Conservation (phyloP, 2,888 invertebrate species). For the Linnaemya tessellans region DNA sequence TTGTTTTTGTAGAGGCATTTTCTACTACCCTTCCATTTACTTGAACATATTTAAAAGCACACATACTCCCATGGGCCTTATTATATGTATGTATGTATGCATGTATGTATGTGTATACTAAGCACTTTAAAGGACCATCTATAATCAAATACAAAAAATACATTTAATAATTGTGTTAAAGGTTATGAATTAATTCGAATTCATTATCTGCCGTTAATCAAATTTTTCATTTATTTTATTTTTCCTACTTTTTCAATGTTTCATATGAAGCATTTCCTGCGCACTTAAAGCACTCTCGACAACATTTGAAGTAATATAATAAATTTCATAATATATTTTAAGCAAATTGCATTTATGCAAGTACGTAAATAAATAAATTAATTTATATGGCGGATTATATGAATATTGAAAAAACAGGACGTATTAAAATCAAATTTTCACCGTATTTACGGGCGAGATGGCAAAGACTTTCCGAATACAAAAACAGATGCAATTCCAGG, state of each 20-base stretch:
- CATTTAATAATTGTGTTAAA: not conserved
- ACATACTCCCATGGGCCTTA: no score
- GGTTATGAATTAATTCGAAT: slow-evolving; percentile 17
- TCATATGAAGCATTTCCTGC: not conserved
- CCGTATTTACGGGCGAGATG: slow-evolving; percentile 7
- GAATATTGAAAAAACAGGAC: slow-evolving; percentile 1
- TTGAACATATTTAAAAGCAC: no score
- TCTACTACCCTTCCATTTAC: no score
- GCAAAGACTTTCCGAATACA: no score
- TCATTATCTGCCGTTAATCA: slow-evolving; percentile 44
- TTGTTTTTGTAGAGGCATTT: no score
- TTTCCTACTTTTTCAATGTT: not conserved
- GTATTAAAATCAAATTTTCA: slow-evolving; percentile 16
- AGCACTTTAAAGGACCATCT: no score
- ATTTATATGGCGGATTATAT: slow-evolving; percentile 25
- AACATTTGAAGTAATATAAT: slow-evolving; percentile 25
- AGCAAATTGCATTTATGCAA: not conserved
- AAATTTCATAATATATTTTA: slow-evolving; percentile 9
- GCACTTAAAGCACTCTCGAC: slow-evolving; percentile 30
- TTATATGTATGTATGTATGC: not conserved
- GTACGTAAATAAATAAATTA: not conserved
- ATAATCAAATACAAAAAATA: not conserved
- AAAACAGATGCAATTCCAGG: no score
- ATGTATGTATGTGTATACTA: not conserved
- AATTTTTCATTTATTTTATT: slow-evolving; percentile 23